phyloP scores from a whole-genome alignment of 2,888 invertebrate genomes.

The Sepioteuthis lessoniana region DNA sequence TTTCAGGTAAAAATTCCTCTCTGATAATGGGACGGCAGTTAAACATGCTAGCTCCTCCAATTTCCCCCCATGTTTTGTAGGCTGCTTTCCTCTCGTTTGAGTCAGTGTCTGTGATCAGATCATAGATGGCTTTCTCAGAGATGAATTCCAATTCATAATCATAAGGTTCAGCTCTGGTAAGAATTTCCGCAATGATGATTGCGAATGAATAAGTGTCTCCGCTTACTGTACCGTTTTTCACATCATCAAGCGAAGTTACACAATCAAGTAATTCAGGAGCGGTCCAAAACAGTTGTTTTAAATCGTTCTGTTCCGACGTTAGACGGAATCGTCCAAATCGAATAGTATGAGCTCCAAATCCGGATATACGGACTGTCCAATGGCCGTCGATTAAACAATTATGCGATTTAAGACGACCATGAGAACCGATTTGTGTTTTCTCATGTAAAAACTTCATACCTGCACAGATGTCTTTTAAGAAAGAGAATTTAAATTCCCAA shows the following conservation, averaged over 20 bases:
- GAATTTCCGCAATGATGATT: slow-evolving; percentile 59
- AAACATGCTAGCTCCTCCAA: background rate
- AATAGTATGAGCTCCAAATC: background rate
- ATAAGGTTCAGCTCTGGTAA: slow-evolving; percentile 59
- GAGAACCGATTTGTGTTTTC: slow-evolving; percentile 59
- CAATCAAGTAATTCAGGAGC: slow-evolving; percentile 61
- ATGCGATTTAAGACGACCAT: slow-evolving; percentile 66
- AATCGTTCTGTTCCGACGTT: background rate
- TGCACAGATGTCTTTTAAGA: slow-evolving; percentile 62
- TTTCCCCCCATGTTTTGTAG: background rate
- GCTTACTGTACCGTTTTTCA: slow-evolving; percentile 57
- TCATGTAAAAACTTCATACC: slow-evolving; percentile 67
- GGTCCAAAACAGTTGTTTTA: slow-evolving; percentile 59
- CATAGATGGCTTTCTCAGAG: slow-evolving; percentile 54
- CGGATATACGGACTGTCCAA: slow-evolving; percentile 54
- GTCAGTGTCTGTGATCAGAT: slow-evolving; percentile 51
- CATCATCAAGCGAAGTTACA: slow-evolving; percentile 53
- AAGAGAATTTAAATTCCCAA: slow-evolving; percentile 66
- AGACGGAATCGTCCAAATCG: background rate
- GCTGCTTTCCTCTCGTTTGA: slow-evolving; percentile 48
- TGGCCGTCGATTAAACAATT: slow-evolving; percentile 67
- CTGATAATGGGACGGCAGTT: background rate
- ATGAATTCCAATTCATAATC: slow-evolving; percentile 54
- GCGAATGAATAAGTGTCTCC: slow-evolving; percentile 65
- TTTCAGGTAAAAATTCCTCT: background rate